Percentiles rank a stretch among this genome's conserved stretches.
phyloP scores from a whole-genome alignment of 2,797 vertebrate genomes.

The Lepidocolaptes lacrymiger region DNA sequence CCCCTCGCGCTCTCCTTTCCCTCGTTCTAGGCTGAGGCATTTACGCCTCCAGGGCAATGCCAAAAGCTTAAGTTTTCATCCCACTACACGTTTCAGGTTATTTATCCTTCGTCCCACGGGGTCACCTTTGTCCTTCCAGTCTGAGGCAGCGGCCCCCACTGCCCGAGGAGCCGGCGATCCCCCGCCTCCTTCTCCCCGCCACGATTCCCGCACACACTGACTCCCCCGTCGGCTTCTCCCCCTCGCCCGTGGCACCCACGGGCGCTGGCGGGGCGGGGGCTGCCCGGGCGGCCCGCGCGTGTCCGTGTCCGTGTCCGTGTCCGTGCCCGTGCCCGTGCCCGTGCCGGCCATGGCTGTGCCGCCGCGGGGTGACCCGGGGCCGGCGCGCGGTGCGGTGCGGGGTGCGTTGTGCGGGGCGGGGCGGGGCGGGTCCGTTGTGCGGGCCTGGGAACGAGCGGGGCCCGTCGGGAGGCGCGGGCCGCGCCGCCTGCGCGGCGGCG shows the following conservation, averaged over 20 bases:
- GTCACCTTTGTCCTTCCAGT: neutral
- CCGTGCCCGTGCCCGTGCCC: too few relatives aligned
- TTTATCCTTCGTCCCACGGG: neutral
- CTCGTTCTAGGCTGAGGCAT: neutral
- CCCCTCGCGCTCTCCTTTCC: neutral
- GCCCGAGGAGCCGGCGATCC: neutral
- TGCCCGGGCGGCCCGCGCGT: neutral
- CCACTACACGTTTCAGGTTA: neutral
- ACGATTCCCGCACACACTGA: neutral
- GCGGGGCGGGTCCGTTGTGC: neutral
- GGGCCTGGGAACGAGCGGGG: neutral
- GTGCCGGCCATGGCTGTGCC: neutral
- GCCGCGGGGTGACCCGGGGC: neutral
- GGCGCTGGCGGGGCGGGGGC: neutral
- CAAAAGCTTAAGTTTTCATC: neutral
- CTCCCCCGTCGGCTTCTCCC: neutral
- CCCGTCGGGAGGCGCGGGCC: neutral
- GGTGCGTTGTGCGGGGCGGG: neutral
- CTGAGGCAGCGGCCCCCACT: neutral
- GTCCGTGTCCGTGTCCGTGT: neutral
- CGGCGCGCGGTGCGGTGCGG: neutral
- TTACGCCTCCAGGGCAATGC: neutral
- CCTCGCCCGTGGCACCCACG: too few relatives aligned
- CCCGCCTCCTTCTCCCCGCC: too few relatives aligned
- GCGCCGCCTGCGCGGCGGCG: neutral